A percentile compares a stretch with the other conserved stretches of the same genome.
Conservation (phyloP, 2,888 invertebrate genomes). For the Caenorhabditis japonica region DNA sequence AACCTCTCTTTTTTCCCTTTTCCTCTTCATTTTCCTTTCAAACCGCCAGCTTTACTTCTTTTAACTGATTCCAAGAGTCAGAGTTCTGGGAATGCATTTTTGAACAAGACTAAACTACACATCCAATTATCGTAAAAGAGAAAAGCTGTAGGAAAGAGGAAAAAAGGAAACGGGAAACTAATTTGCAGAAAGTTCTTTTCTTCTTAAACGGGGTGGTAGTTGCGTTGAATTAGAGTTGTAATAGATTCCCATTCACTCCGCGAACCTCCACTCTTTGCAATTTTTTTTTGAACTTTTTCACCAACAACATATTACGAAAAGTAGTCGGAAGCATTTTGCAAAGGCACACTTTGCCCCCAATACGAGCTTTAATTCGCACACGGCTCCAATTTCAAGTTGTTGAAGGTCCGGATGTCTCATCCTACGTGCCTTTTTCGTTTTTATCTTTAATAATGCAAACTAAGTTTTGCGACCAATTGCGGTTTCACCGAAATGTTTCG, state of each 20-base stretch:
- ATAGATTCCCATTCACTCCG: slow-evolving; percentile 1
- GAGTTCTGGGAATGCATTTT: too few species aligned
- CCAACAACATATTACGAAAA: too few species aligned
- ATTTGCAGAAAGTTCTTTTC: slow-evolving; percentile 15
- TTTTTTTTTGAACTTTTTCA: slow-evolving; percentile 1
- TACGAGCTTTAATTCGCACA: slow-evolving; percentile 37
- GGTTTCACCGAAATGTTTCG: slow-evolving; percentile 38
- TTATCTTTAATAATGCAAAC: slow-evolving; percentile 22
- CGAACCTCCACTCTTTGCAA: neutral
- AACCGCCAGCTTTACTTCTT: too few species aligned
- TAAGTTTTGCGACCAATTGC: too few species aligned
- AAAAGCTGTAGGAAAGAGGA: neutral
- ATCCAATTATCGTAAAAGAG: slow-evolving; percentile 13
- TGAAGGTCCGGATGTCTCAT: slow-evolving; percentile 13
- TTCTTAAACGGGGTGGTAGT: slow-evolving; percentile 10
- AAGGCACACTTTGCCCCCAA: slow-evolving; percentile 43
- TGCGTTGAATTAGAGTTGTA: too few species aligned
- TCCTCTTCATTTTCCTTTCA: neutral
- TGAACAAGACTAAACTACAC: slow-evolving; percentile 17
- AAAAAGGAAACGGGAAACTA: slow-evolving; percentile 14
- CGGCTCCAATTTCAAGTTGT: slow-evolving; percentile 45
- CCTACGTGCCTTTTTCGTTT: slow-evolving; percentile 8
- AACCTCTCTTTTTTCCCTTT: neutral
- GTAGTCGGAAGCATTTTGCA: too few species aligned
- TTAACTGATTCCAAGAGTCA: too few species aligned